Base-by-base conservation (phyloP, 1,140 invertebrate genomes). In the Hestina assimilis region DNA sequence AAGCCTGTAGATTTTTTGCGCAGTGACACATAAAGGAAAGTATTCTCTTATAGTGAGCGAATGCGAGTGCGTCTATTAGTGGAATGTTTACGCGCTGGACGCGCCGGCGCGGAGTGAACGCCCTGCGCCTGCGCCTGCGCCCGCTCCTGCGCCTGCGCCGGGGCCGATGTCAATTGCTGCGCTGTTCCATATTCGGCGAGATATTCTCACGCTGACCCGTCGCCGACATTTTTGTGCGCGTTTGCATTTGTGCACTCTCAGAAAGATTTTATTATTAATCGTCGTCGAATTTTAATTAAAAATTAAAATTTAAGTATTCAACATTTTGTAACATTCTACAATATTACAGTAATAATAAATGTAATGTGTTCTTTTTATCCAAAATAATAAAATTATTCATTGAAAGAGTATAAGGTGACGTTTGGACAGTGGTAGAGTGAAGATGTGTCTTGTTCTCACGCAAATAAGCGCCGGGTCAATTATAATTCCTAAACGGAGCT, bases 391-490 rank as follows among this genome's bases (percentile, higher is more conserved):
- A 17, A 8, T 3, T 4, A 1, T 38, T 19, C 17, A 17, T 15
- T 7, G 12, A 15, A 15, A 7, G 15, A 9, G 9, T 14, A 31
- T 38, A 17, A 19, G 15, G 7, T 38, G 33, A 38, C 14, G 15
- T 19, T 38, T 9, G 15, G n/a, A 19, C 6, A 17, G 33, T 23
- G 19, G 19, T 24, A n/a, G 43, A 41, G 50, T 33, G 9, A 14
- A 54, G 19, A 41, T 53, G 9, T 26, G 14, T 51, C 14, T 47
- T 41, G 55, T 59, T 66, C 64, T 63, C 64, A 66, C 64, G 64
- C 51, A 59, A 59, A 52, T 59, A 48, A 55, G 57, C 46, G 31
- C 46, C 23, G 20, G 64, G 64, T 66, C 64, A 59, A 62, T 43
- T 52, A 54, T 59, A 63, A 62, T 66, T 63, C 58, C 26, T 43